These are phyloP conservation scores for Mamestra brassicae DNA, from an alignment of 2,888 invertebrate genomes.

Conservation along the genomic window DNA sequence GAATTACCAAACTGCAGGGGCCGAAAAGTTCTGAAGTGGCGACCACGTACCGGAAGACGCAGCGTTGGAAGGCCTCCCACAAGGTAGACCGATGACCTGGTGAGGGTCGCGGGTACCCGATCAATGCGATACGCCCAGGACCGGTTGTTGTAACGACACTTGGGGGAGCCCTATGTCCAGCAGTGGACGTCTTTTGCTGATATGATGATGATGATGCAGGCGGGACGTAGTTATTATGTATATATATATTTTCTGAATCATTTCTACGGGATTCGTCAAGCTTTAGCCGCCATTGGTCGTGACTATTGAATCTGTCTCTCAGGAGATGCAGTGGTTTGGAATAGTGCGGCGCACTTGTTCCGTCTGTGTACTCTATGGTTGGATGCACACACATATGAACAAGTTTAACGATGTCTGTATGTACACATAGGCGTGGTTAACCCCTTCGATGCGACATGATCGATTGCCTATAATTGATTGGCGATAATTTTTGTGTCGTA, in stretches of 20 bases:
- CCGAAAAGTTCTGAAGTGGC: no score
- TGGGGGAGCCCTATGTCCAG: no score
- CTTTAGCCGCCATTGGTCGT: background rate
- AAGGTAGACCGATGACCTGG: no score
- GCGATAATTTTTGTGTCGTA: slow-evolving; percentile 37
- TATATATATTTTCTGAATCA: background rate
- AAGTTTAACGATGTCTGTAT: slow-evolving; percentile 16
- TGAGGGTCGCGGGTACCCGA: no score
- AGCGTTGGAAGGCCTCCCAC: no score
- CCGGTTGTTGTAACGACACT: no score
- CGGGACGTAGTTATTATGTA: no score
- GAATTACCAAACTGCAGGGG: no score
- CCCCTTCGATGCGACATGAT: slow-evolving; percentile 46
- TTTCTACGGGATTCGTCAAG: background rate
- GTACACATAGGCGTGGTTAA: slow-evolving; percentile 42
- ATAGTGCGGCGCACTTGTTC: background rate
- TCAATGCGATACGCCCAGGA: no score
- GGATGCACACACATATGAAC: slow-evolving; percentile 48
- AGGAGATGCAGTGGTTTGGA: background rate
- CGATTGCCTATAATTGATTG: slow-evolving; percentile 37
- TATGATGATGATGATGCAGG: no score
- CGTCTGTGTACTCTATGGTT: background rate
- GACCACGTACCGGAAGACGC: no score
- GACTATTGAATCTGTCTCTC: background rate
- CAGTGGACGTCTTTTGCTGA: no score